A percentile compares a stretch with the other conserved stretches of the same genome.
Evolutionary conservation across 1,140 invertebrate genomes (phyloP).

Genomic region (Scaptomyza pallida): DNA sequence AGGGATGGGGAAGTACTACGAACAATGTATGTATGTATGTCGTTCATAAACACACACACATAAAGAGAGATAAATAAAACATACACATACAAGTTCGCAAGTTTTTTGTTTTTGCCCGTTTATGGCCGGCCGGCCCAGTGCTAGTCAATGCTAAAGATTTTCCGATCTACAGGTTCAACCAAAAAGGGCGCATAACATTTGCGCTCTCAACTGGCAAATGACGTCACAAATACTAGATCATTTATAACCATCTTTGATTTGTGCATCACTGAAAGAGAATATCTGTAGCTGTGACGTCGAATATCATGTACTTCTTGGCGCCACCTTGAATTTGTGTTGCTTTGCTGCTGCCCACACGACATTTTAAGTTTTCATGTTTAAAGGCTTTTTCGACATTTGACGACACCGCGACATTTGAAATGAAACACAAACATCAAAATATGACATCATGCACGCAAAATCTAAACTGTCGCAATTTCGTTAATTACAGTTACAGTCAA

Average conservation of each 20-base stretch:
- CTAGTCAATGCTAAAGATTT: conserved; percentile 1
- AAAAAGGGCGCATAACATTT: background rate
- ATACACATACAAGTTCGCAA: no score
- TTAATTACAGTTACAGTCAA: conserved; percentile 37
- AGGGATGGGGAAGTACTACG: conserved; percentile 23
- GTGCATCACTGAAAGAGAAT: background rate
- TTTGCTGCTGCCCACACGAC: conserved; percentile 47
- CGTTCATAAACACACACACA: conserved; percentile 1
- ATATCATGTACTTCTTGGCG: background rate
- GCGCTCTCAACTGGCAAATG: background rate
- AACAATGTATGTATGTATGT: background rate
- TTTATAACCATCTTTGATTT: background rate
- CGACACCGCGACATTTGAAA: conserved; percentile 42
- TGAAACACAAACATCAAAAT: conserved; percentile 41
- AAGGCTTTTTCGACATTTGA: conserved; percentile 34
- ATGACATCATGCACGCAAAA: conserved; percentile 64
- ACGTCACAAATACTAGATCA: conserved; percentile 7
- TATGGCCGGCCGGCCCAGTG: conserved; percentile 50
- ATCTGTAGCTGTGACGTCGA: conserved; percentile 1
- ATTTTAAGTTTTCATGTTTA: conserved; percentile 49
- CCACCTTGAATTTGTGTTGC: background rate
- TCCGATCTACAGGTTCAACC: conserved; percentile 14
- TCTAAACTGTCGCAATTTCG: conserved; percentile 29
- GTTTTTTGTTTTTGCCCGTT: conserved; percentile 29
- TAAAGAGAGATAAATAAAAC: conserved; percentile 17